Evolutionary conservation across 2,113 vertebrate genomes (phyloP).

Genomic region (Delphinus delphis): DNA sequence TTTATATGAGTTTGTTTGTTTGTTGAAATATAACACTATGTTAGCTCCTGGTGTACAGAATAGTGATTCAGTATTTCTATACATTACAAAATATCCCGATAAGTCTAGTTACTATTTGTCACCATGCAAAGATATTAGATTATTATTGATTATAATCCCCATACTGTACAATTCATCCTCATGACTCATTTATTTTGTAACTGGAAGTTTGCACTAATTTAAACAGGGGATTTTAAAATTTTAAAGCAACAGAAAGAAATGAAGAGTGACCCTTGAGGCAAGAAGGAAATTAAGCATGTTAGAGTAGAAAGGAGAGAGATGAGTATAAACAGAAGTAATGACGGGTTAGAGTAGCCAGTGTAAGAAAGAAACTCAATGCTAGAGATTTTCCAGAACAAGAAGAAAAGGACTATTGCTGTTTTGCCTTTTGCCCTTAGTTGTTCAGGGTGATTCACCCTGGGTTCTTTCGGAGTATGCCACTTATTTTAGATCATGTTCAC

Average conservation of each 20-base stretch:
- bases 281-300: neutral
- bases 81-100: neutral
- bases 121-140: neutral
- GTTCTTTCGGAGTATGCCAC: neutral
- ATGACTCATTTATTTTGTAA: neutral
- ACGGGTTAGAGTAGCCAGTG: neutral
- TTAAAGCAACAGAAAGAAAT: neutral
- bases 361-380: neutral
- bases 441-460: neutral
- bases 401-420: neutral
- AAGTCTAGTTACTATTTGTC: neutral
- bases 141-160: neutral
- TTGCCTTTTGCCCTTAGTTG: neutral
- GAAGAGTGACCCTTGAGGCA: neutral
- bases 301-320: neutral
- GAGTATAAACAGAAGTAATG: neutral
- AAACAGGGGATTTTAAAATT: neutral
- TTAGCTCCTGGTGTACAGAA: neutral
- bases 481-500: neutral
- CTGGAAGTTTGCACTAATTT: neutral
- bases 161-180: neutral
- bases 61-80: neutral
- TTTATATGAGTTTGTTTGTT: neutral
- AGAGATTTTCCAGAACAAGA: neutral
- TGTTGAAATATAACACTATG: neutral